These are phyloP conservation scores for Polydrusus cervinus DNA, from an alignment of 2,888 invertebrate genomes.

Conservation along the genomic window DNA sequence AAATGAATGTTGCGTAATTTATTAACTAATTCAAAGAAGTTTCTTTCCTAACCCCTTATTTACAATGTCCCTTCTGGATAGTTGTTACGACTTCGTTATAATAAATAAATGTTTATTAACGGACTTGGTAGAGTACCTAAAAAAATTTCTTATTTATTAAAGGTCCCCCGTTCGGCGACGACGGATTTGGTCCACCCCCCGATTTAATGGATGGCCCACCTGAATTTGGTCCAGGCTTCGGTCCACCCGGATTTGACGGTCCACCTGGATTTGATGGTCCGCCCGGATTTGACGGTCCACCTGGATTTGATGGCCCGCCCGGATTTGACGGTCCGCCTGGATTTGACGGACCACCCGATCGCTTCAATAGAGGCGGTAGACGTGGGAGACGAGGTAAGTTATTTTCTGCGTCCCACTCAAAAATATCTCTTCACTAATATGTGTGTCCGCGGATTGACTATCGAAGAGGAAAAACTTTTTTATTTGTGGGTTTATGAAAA, in stretches of 20 bases:
- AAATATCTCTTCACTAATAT: too few species aligned
- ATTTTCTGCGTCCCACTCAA: not conserved
- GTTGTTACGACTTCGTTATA: too few species aligned
- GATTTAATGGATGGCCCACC: slow-evolving; percentile 51
- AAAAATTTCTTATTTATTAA: not conserved
- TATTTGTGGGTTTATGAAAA: too few species aligned
- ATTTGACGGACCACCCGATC: slow-evolving; percentile 52
- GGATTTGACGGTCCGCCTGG: slow-evolving; percentile 34
- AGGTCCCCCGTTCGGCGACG: slow-evolving; percentile 18
- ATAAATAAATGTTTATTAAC: too few species aligned
- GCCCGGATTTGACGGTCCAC: slow-evolving; percentile 37
- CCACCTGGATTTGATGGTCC: not conserved
- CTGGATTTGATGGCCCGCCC: slow-evolving; percentile 49
- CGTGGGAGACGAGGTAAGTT: slow-evolving; percentile 45
- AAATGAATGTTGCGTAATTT: too few species aligned
- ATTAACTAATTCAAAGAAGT: too few species aligned
- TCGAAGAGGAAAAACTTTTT: too few species aligned
- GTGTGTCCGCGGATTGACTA: too few species aligned
- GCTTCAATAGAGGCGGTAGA: slow-evolving; percentile 63
- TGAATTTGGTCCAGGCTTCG: slow-evolving; percentile 44
- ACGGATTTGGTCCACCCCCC: slow-evolving; percentile 42
- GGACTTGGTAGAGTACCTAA: too few species aligned
- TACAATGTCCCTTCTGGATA: too few species aligned
- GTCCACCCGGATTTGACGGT: slow-evolving; percentile 16
- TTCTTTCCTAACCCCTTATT: too few species aligned